These are phyloP conservation scores for Nephrotoma flavescens DNA, from an alignment of 2,888 invertebrate genomes.

Conservation along the genomic window DNA sequence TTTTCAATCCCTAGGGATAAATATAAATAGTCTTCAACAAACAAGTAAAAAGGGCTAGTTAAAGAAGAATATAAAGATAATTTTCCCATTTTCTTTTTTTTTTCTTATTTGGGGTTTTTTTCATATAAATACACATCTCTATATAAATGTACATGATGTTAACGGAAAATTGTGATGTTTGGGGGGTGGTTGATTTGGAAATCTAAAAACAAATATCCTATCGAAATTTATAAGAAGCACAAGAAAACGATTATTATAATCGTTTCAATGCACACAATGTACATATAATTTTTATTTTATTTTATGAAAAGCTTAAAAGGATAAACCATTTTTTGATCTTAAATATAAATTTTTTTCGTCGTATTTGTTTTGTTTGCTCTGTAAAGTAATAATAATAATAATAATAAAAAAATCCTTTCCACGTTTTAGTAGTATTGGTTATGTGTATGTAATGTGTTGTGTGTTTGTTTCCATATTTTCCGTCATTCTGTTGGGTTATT, in stretches of 20 bases:
- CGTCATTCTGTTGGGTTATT: not conserved
- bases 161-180: not conserved
- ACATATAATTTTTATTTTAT: not conserved
- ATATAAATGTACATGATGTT: not conserved
- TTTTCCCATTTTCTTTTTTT: not conserved
- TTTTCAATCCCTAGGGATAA: not conserved
- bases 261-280: constrained; percentile 5
- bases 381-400: not conserved
- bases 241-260: constrained; percentile 4
- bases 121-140: not conserved
- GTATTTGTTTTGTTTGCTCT: not conserved
- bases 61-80: not conserved
- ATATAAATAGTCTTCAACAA: not conserved
- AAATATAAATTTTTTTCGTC: not conserved
- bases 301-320: constrained; percentile 3
- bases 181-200: not conserved
- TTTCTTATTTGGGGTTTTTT: not conserved
- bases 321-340: not conserved
- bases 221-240: constrained; percentile 2
- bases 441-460: not conserved
- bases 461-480: not conserved
- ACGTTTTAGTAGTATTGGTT: not conserved
- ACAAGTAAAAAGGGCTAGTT: not conserved
- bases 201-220: constrained; percentile 4
- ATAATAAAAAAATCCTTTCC: not conserved